These are phyloP conservation scores for Vollenhovia emeryi DNA, from an alignment of 1,140 invertebrate genomes.

Conservation along the genomic window DNA sequence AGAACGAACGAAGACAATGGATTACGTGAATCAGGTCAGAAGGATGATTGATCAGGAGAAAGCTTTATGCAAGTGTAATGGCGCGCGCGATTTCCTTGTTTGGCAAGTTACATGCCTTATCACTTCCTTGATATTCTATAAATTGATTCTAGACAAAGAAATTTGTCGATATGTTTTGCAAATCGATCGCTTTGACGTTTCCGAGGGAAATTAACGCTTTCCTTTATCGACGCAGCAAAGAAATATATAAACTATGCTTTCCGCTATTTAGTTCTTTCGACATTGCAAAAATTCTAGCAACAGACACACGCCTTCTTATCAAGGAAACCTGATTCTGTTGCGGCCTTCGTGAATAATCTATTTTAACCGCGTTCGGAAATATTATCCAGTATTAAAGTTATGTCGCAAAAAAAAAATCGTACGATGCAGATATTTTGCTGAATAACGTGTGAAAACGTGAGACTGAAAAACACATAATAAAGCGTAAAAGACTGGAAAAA, in stretches of 20 bases:
- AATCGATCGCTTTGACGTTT: constrained; percentile 25
- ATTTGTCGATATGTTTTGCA: constrained; percentile 41
- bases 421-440: neutral
- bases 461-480: neutral
- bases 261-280: constrained; percentile 25
- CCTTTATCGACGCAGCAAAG: constrained; percentile 29
- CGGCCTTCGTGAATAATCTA: neutral
- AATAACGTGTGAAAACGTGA: neutral
- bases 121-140: constrained; percentile 25
- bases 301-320: constrained; percentile 14
- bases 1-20: constrained; percentile 41
- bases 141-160: neutral
- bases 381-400: constrained; percentile 4
- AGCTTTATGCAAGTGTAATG: constrained; percentile 10
- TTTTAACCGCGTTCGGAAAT: neutral
- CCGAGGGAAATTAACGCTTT: constrained; percentile 47
- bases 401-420: neutral
- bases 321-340: constrained; percentile 1
- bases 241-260: neutral
- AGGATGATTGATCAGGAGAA: constrained; percentile 58
- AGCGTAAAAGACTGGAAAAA: neutral
- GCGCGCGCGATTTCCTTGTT: neutral
- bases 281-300: constrained; percentile 15
- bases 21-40: constrained; percentile 51
- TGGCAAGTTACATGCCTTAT: constrained; percentile 22